phyloP scores from a whole-genome alignment of 2,113 vertebrate species.

The Hydrochoerus hydrochaeris region DNA sequence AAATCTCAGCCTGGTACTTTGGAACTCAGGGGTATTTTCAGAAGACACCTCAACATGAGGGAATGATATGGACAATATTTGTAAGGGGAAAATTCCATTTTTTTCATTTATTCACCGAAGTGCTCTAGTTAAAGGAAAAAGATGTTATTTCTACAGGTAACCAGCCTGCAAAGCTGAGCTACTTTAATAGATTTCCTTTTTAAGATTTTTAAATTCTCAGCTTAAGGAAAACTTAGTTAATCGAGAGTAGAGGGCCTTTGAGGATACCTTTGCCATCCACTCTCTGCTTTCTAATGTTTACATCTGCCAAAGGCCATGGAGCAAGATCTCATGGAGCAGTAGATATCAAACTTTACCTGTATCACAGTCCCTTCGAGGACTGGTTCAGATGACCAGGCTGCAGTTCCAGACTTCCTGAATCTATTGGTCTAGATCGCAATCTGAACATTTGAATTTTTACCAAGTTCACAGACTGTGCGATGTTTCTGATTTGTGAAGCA shows the following conservation, averaged over 20 bases:
- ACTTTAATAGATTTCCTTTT: not conserved
- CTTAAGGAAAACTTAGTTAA: not conserved
- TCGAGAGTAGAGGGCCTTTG: not conserved
- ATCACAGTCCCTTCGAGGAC: not conserved
- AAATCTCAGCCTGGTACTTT: not conserved
- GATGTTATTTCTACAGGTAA: not conserved
- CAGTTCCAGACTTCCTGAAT: not conserved
- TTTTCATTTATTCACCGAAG: conserved; percentile 11
- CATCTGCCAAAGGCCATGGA: too few species aligned
- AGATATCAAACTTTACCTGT: not conserved
- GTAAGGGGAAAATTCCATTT: not conserved
- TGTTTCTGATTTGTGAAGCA: not conserved
- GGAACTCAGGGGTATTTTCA: not conserved
- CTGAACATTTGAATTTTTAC: not conserved
- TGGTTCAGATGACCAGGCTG: not conserved
- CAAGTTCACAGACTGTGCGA: not conserved
- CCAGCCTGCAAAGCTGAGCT: not conserved
- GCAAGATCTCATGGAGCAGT: not conserved
- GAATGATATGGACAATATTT: not conserved
- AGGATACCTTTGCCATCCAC: not conserved
- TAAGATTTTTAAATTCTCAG: not conserved
- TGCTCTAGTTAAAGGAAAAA: conserved; percentile 20
- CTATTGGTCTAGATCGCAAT: not conserved
- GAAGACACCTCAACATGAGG: not conserved
- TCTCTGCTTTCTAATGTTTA: not conserved